A percentile compares a stretch with the other conserved stretches of the same genome.
Evolutionary conservation across 1,140 invertebrate genomes (phyloP).

Genomic region (Scaptomyza pallida): DNA sequence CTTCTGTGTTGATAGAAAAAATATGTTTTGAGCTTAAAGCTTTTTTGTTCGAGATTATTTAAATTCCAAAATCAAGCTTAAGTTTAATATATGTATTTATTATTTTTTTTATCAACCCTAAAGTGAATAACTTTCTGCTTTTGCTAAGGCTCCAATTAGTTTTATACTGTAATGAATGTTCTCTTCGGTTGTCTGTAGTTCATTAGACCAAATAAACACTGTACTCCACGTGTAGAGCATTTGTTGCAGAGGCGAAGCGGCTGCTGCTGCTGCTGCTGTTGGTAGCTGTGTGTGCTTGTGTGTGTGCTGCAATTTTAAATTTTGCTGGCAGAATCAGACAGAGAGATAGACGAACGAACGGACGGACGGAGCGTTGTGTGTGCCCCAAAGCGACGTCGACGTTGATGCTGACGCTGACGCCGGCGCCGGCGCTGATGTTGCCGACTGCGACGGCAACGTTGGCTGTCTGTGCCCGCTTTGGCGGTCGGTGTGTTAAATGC

Average conservation of each 20-base stretch:
- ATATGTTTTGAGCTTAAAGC: neutral
- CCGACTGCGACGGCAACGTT: neutral
- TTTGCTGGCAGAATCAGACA: conserved; percentile 44
- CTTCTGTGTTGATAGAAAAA: no score
- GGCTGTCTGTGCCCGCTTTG: conserved; percentile 32
- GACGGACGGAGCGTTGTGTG: conserved; percentile 11
- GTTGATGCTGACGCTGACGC: conserved; percentile 3
- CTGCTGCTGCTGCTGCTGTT: conserved; percentile 1
- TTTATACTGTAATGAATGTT: no score
- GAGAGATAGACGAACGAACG: conserved; percentile 2
- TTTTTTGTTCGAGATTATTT: no score
- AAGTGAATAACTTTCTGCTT: no score
- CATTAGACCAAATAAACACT: conserved; percentile 64
- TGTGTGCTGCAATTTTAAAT: conserved; percentile 74
- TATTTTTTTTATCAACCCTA: no score
- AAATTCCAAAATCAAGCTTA: no score
- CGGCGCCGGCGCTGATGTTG: conserved; percentile 1
- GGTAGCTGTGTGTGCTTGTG: no score
- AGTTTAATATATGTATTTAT: no score
- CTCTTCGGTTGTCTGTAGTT: conserved; percentile 3
- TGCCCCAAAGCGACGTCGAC: conserved; percentile 13
- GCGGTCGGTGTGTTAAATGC: conserved; percentile 71
- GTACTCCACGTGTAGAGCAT: conserved; percentile 35
- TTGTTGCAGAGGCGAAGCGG: conserved; percentile 31
- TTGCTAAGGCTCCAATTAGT: no score